Conservation (phyloP, 2,888 invertebrate genomes). For the Caenorhabditis virilis region DNA sequence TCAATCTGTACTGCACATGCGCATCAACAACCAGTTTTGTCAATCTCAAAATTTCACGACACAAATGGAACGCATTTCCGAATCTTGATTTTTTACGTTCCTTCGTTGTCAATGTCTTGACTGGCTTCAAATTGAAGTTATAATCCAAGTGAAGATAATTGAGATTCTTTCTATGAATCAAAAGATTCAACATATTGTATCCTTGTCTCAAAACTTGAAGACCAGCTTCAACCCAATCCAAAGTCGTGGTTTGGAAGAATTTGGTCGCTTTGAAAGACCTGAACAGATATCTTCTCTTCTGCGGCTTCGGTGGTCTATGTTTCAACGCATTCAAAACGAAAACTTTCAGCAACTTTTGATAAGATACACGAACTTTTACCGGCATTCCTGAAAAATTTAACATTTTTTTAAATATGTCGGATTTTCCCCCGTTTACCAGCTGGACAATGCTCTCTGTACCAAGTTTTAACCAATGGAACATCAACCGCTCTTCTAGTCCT, state of each 20-base stretch:
- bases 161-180: conserved; percentile 98
- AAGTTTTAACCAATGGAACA: conserved; percentile 93
- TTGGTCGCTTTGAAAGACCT: conserved; percentile 99
- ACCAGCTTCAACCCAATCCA: conserved; percentile 99
- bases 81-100: conserved; percentile 93
- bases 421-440: conserved; percentile 51
- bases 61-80: conserved; percentile 89
- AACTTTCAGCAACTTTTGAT: conserved; percentile 96
- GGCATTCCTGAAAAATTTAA: conserved; percentile 73
- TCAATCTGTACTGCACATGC: conserved; percentile 92
- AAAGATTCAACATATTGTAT: conserved; percentile 97
- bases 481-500: conserved; percentile 87
- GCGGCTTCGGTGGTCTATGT: conserved; percentile 95
- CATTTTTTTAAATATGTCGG: background rate
- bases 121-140: conserved; percentile 98
- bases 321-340: conserved; percentile 96
- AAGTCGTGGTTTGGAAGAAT: conserved; percentile 98
- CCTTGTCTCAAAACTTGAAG: conserved; percentile 93
- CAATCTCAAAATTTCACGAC: conserved; percentile 95
- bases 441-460: conserved; percentile 76
- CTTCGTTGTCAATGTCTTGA: conserved; percentile 97
- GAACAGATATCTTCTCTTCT: conserved; percentile 97
- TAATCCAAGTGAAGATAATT: conserved; percentile 99
- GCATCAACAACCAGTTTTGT: conserved; percentile 98
- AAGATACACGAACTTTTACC: conserved; percentile 97